Percentiles rank a stretch among this genome's conserved stretches.
Conservation (phyloP, 2,113 vertebrate genomes). For the Neotoma lepida region DNA sequence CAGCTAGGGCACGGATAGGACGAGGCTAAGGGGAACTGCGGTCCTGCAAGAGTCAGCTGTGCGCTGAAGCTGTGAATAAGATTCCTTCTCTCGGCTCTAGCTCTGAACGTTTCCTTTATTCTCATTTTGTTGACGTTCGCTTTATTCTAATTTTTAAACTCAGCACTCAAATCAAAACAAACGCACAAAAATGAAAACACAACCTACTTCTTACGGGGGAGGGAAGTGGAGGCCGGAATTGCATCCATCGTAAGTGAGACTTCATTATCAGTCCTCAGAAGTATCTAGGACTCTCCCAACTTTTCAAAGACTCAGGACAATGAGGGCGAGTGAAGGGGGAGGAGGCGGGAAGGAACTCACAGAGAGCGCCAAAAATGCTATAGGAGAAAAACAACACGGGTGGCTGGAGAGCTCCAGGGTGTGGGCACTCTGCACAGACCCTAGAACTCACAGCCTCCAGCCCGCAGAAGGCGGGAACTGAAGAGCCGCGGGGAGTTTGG, state of each 20-base stretch:
- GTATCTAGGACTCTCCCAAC: constrained; percentile 63
- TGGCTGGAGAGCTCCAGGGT: not conserved
- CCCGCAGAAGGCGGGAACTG: constrained; percentile 52
- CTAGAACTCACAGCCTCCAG: not conserved
- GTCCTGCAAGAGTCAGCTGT: not conserved
- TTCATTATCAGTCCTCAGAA: constrained; percentile 65
- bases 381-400: not conserved
- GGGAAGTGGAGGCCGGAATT: not conserved
- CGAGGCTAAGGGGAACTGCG: not conserved
- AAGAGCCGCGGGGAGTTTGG: not conserved
- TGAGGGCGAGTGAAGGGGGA: not conserved
- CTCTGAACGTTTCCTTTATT: not conserved
- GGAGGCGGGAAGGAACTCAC: not conserved
- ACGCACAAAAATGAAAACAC: constrained; percentile 41
- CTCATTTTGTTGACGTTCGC: constrained; percentile 1
- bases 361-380: constrained; percentile 33
- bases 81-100: not conserved
- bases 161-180: constrained; percentile 41
- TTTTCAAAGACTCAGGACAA: constrained; percentile 69
- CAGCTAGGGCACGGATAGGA: not conserved
- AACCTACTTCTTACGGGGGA: not conserved
- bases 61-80: not conserved
- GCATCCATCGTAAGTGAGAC: not conserved
- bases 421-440: not conserved
- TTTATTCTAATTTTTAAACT: constrained; percentile 27